Conservation (phyloP, 2,113 vertebrate genomes). For the human (Homo sapiens) region GRCh38 chr6:35611001-35611500, state of each 20-base stretch:
- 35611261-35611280: not conserved
- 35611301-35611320: not conserved
- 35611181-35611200: not conserved
- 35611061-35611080: slow-evolving; percentile 12
- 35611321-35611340: not conserved
- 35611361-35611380: not conserved
- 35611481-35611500: not conserved
- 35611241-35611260: not conserved
- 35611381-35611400: not conserved
- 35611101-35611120: slow-evolving; percentile 60
- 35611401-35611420: not conserved
- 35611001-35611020: slow-evolving; percentile 49
- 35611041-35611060: slow-evolving; percentile 62
- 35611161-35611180: slow-evolving; percentile 11
- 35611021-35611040: not conserved
- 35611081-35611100: slow-evolving; percentile 54
- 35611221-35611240: not conserved
- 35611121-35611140: slow-evolving; percentile 43
- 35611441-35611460: not conserved
- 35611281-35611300: not conserved
- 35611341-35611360: not conserved
- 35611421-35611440: not conserved
- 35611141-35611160: slow-evolving; percentile 20
- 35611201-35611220: not conserved
- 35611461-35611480: not conserved